These are phyloP conservation scores for Drosophila subobscura DNA, from an alignment of 1,140 invertebrate genomes.

Conservation along the genomic window DNA sequence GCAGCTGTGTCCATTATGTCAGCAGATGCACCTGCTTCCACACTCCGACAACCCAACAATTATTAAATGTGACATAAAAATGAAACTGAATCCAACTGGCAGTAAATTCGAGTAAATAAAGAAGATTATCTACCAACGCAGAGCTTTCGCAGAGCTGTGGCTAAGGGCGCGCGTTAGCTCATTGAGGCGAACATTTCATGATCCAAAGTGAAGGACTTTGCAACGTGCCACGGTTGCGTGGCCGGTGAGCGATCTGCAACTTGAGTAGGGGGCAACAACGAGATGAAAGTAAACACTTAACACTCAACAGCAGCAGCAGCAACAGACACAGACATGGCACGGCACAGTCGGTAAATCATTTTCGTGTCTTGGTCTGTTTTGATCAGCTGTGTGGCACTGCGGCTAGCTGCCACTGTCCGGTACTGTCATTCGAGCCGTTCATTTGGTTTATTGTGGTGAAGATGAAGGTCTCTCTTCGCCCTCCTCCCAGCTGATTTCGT, in stretches of 20 bases:
- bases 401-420: conserved; percentile 49
- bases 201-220: conserved; percentile 77
- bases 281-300: conserved; percentile 81
- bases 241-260: conserved; percentile 49
- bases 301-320: conserved; percentile 42
- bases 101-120: conserved; percentile 67
- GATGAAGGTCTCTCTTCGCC: conserved; percentile 60
- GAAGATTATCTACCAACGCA: conserved; percentile 65
- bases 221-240: conserved; percentile 47
- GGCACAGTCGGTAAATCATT: conserved; percentile 72
- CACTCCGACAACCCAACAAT: conserved; percentile 18
- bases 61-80: conserved; percentile 46
- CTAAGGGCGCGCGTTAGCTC: conserved; percentile 23
- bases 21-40: conserved; percentile 29
- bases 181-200: conserved; percentile 63
- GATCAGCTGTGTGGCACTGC: conserved; percentile 50
- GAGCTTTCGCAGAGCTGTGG: conserved; percentile 55
- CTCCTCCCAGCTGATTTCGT: conserved; percentile 51
- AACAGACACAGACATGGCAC: not conserved
- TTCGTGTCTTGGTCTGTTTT: conserved; percentile 62
- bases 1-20: conserved; percentile 39
- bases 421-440: conserved; percentile 42
- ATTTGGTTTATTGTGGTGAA: conserved; percentile 74
- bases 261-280: conserved; percentile 44
- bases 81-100: conserved; percentile 54